phyloP scores from a whole-genome alignment of 2,888 invertebrate genomes.

The Tachina lurida region DNA sequence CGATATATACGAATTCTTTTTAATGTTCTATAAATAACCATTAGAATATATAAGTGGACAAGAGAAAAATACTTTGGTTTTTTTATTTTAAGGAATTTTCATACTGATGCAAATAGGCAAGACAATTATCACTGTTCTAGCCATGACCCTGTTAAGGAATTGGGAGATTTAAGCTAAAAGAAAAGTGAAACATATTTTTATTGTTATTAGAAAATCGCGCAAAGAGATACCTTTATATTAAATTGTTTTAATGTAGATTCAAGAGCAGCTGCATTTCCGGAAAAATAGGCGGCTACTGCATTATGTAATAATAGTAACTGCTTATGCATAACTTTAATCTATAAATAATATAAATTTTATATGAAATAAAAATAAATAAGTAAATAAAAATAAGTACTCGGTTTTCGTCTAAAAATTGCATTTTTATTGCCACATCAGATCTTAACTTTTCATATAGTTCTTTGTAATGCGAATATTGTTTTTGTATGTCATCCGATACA shows the following conservation, averaged over 20 bases:
- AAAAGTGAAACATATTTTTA: not conserved
- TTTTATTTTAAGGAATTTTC: conserved; percentile 64
- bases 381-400: conserved; percentile 85
- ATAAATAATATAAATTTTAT: conserved; percentile 67
- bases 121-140: conserved; percentile 86
- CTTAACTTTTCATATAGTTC: conserved; percentile 95
- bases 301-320: conserved; percentile 97
- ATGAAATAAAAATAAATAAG: not conserved
- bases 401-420: conserved; percentile 98
- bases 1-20: conserved; percentile 55
- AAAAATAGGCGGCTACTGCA: conserved; percentile 98
- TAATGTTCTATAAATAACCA: conserved; percentile 56
- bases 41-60: conserved; percentile 67
- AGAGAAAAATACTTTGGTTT: conserved; percentile 64
- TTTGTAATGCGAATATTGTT: conserved; percentile 92
- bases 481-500: conserved; percentile 90
- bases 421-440: conserved; percentile 96
- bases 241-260: conserved; percentile 98
- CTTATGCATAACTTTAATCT: conserved; percentile 99
- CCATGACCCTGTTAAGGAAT: conserved; percentile 91
- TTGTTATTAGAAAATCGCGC: not conserved
- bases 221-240: conserved; percentile 89
- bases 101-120: conserved; percentile 22
- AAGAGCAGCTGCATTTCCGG: conserved; percentile 96
- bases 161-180: conserved; percentile 86